Conservation (phyloP, 2,113 vertebrate species). For the Myanophis thanlyinensis region DNA sequence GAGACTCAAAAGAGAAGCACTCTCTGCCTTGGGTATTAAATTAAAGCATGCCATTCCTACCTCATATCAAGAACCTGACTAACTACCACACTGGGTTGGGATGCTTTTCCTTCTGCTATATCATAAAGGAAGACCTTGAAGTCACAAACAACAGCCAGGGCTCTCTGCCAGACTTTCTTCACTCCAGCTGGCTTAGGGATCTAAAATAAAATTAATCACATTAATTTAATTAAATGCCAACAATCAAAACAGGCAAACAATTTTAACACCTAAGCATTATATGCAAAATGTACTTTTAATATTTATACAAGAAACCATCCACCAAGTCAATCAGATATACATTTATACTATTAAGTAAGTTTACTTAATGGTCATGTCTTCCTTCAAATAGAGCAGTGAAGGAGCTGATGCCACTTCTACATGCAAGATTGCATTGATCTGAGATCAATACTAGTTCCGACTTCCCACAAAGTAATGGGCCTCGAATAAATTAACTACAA, state of each 20-base stretch:
- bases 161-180: conserved; percentile 97
- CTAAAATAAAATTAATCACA: conserved; percentile 68
- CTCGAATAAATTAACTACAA: background rate
- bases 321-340: background rate
- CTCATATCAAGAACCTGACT: conserved; percentile 99
- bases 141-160: conserved; percentile 92
- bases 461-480: background rate
- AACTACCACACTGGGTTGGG: conserved; percentile 87
- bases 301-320: background rate
- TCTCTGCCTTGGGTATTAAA: background rate
- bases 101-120: conserved; percentile 88
- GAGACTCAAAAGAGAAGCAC: background rate
- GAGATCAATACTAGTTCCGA: background rate
- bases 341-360: background rate
- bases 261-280: background rate
- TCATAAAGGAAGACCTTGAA: conserved; percentile 98
- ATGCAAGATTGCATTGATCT: background rate
- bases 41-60: conserved; percentile 65
- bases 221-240: background rate
- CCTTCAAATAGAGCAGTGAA: background rate
- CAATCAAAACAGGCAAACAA: background rate
- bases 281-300: background rate
- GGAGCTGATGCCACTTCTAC: background rate
- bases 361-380: background rate
- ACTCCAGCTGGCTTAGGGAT: conserved; percentile 97